Base-by-base conservation (phyloP, 2,797 vertebrate species). In the Australoheros facetus region DNA sequence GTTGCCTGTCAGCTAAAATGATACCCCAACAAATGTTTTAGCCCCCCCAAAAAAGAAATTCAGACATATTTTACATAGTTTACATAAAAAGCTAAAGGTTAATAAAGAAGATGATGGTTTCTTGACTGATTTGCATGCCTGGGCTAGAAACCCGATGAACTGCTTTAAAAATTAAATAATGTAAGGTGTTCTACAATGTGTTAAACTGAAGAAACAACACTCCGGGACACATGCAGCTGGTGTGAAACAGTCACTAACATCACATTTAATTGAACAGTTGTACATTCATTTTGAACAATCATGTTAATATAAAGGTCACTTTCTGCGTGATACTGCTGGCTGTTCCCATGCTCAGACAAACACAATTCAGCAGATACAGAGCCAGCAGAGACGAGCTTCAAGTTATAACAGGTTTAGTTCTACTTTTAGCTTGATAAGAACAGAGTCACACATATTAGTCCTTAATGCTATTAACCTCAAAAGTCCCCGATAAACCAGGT, bases 351-450 rank as follows among this genome's bases (percentile, higher is more conserved):
- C n/a, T 60, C 55, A 21, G 19, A 83, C 62, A 56, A 85, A 85
- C 34, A 30, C 0, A 2, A 16, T 12, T 77, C 64, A 59, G 2
- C n/a, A 39, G 39, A 53, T 71, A 71, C 39, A 23, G 32, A 78
- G 37, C 45, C 39, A 70, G 32, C 53, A 66, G 23, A 79, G 56
- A 77, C 48, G 23, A 72, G 69, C 51, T 45, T 56, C 62, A 71
- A 69, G 55, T 81, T 56, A 75, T 84, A 73, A 87, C 73, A 77
- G 88, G 83, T 83, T 91, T 85, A 91, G 69, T 60, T 30, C 70
- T 70, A 56, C 72, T 85, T 84, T 77, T 70, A 80, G 54, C 37
- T 37, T 19, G 53, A 70, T 77, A 71, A 79, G 73, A 77, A 73
- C 10, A 74, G 30, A 17, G 16, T 59, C 21, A 42, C 73, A 75